Evolutionary conservation across 2,888 invertebrate species (phyloP).

Genomic region (Troglohyphantes excavatus): DNA sequence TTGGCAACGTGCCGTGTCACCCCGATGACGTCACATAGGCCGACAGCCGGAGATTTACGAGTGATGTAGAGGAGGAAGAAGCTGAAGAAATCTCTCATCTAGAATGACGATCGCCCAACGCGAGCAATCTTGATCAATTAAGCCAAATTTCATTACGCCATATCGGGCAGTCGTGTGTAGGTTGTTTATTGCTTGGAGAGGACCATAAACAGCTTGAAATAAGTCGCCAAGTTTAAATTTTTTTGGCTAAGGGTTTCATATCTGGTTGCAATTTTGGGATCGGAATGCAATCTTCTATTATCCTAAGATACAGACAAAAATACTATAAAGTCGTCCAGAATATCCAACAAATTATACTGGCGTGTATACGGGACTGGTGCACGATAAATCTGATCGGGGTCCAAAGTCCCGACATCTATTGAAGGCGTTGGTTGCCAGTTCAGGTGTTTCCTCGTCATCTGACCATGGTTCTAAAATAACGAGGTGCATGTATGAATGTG

Average conservation of each 20-base stretch:
- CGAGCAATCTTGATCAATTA: conserved; percentile 52
- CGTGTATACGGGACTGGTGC: too few species aligned
- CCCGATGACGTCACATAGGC: conserved; percentile 37
- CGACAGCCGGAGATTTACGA: conserved; percentile 35
- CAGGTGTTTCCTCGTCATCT: too few species aligned
- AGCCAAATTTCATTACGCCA: conserved; percentile 48
- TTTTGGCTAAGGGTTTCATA: conserved; percentile 8
- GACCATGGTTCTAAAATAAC: too few species aligned
- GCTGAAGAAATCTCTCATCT: conserved; percentile 6
- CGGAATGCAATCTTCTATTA: too few species aligned
- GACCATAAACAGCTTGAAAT: conserved; percentile 17
- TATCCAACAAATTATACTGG: too few species aligned
- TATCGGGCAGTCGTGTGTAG: conserved; percentile 7
- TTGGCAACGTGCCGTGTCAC: conserved; percentile 54
- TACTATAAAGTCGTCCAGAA: too few species aligned
- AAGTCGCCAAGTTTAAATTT: conserved; percentile 2
- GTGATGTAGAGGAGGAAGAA: conserved; percentile 35
- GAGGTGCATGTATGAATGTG: too few species aligned
- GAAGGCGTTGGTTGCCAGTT: too few species aligned
- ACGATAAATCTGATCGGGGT: too few species aligned
- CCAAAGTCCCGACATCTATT: too few species aligned
- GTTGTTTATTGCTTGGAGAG: not conserved
- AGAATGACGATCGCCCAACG: not conserved
- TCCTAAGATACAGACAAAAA: too few species aligned
- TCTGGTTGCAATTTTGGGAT: too few species aligned